These are phyloP conservation scores for Ectobius pallidus DNA, from an alignment of 2,888 invertebrate genomes.

Conservation along the genomic window DNA sequence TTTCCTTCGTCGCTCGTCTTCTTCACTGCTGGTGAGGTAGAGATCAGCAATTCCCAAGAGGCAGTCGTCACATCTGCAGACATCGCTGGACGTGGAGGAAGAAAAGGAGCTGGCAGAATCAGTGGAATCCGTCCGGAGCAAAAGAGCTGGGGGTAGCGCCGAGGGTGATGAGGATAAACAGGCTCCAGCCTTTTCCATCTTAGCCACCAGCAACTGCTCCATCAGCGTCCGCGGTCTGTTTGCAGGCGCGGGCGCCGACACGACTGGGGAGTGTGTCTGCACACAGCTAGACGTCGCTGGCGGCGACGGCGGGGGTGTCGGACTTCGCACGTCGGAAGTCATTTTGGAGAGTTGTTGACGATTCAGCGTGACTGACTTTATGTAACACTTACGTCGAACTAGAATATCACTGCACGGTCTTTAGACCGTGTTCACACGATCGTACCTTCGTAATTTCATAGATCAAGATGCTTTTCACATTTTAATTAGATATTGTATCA, in stretches of 20 bases:
- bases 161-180: constrained; percentile 17
- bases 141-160: constrained; percentile 47
- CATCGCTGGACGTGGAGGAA: constrained; percentile 72
- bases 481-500: too few relatives aligned
- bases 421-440: too few relatives aligned
- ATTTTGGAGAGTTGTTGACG: background rate
- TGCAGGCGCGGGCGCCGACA: constrained; percentile 19
- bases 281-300: constrained; percentile 1
- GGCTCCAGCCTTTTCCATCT: constrained; percentile 68
- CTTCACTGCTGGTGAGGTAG: constrained; percentile 55
- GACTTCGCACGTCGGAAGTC: constrained; percentile 37
- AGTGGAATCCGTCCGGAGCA: constrained; percentile 77
- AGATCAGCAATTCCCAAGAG: constrained; percentile 81
- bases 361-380: too few relatives aligned
- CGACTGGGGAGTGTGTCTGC: constrained; percentile 9
- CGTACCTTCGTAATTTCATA: too few relatives aligned
- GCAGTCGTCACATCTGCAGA: constrained; percentile 84
- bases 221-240: constrained; percentile 76
- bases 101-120: constrained; percentile 65
- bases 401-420: too few relatives aligned
- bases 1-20: constrained; percentile 46
- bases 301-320: constrained; percentile 29
- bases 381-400: too few relatives aligned
- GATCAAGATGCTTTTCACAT: too few relatives aligned
- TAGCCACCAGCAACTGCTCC: constrained; percentile 80